Conservation (phyloP, 2,113 vertebrate genomes). For the Globicephala melas region DNA sequence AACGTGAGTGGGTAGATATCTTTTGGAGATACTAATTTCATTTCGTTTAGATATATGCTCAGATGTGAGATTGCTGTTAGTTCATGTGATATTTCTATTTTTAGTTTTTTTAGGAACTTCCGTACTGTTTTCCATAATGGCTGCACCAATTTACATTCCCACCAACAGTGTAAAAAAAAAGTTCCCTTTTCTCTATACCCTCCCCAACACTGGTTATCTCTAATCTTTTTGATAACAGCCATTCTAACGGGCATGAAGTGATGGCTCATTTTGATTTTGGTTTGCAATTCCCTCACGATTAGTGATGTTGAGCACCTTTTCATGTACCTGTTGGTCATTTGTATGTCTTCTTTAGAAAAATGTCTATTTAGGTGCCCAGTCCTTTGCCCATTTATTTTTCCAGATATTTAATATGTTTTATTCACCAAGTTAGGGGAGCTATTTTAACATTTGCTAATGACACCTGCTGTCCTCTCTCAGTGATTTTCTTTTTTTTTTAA, state of each 20-base stretch:
- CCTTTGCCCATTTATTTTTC: too few species aligned
- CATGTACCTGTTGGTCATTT: neutral
- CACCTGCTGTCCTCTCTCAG: too few species aligned
- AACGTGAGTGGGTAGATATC: neutral
- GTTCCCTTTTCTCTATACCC: neutral
- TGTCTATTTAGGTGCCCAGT: neutral
- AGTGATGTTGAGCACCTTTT: neutral
- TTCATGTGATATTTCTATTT: neutral
- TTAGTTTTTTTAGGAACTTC: neutral
- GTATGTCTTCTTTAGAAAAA: neutral
- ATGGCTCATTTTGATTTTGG: neutral
- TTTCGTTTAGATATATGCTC: neutral
- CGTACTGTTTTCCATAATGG: neutral
- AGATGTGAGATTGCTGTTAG: neutral
- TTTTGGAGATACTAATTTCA: neutral
- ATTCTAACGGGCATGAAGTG: neutral
- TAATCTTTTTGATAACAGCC: neutral
- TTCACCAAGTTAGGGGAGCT: too few species aligned
- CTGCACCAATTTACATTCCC: neutral
- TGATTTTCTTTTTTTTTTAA: too few species aligned
- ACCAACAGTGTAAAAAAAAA: neutral
- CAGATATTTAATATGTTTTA: too few species aligned
- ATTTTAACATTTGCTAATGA: too few species aligned
- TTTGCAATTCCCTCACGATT: neutral
- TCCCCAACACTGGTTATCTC: neutral